A percentile compares a stretch with the other conserved stretches of the same genome.
Conservation (phyloP, 1,140 invertebrate genomes). For the Drosophila baimaii region DNA sequence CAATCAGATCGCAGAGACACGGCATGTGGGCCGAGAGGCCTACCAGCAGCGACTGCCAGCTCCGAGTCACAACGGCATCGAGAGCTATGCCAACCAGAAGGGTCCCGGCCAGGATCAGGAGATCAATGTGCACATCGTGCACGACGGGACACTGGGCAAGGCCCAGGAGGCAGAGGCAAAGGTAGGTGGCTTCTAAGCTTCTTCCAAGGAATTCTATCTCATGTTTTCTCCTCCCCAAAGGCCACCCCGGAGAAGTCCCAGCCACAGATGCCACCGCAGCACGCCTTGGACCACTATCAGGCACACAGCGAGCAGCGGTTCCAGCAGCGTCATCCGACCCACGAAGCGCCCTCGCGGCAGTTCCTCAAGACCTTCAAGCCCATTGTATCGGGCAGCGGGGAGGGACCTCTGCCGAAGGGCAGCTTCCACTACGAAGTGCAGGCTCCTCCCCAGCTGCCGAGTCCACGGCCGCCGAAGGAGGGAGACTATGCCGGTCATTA, state of each 20-base stretch:
- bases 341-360: constrained; percentile 71
- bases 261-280: constrained; percentile 5
- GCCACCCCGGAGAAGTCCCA: neutral
- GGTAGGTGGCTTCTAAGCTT: neutral
- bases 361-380: constrained; percentile 79
- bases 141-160: constrained; percentile 44
- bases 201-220: too few relatives aligned
- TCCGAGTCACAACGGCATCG: constrained; percentile 28
- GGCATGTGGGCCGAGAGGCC: constrained; percentile 48
- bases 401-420: constrained; percentile 57
- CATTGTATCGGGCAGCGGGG: constrained; percentile 45
- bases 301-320: constrained; percentile 56
- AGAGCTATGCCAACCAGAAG: constrained; percentile 58
- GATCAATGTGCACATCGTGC: constrained; percentile 73
- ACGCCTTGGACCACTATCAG: constrained; percentile 55
- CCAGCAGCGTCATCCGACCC: constrained; percentile 27
- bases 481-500: constrained; percentile 23
- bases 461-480: constrained; percentile 15
- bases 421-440: constrained; percentile 71
- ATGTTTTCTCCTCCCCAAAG: neutral
- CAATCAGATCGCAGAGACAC: constrained; percentile 75
- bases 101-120: constrained; percentile 66
- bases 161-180: constrained; percentile 6
- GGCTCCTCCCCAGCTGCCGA: constrained; percentile 19
- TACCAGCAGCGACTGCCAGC: constrained; percentile 55